Evolutionary conservation across 2,113 vertebrate species (phyloP), one percentile per base, ranked within the genome.

Genomic region (Elachura formosa): DNA sequence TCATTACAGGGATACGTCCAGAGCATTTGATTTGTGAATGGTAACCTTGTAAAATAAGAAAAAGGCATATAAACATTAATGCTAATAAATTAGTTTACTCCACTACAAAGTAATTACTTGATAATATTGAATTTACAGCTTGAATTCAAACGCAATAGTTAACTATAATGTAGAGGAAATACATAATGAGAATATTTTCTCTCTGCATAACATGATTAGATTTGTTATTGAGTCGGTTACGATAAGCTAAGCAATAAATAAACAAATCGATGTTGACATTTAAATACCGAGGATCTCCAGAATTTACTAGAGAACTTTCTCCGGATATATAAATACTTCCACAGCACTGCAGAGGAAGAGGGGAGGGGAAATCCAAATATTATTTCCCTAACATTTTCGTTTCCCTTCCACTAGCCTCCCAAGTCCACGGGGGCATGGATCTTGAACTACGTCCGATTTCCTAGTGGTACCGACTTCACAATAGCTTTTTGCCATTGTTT

Each of bases 21-120:
- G 93, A 94, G 43, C 90, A 46, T 93, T 97, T 98, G 98, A 98
- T 98, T 98, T 98, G 97, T 97, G 97, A 97, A 97, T 72, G 72
- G 91, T 95, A 96, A 96, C 88, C 97, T 97, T 97, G 96, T 97
- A 95, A 97, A 97, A 88, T 79, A 96, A 91, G 87, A 89, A 95
- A 90, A 95, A 97, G 90, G 94, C 97, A 97, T 96, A 97, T 97
- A 98, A 98, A 98, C 97, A 98, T 96, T 96, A 97, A 98, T 94
- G 97, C 96, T 97, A 98, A 98, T 98, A 98, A 98, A 98, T 98
- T 98, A 98, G 97, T 98, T 97, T 97, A 97, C 97, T 98, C 96
- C 96, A 80, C 94, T 97, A 89, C 96, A 96, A 96, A 98, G 96
- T 97, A 97, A 98, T 98, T 98, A 98, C 95, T 97, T 49, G 80